These are phyloP conservation scores for Epinephelus cyanopodus DNA, from an alignment of 2,113 vertebrate species.

Conservation along the genomic window DNA sequence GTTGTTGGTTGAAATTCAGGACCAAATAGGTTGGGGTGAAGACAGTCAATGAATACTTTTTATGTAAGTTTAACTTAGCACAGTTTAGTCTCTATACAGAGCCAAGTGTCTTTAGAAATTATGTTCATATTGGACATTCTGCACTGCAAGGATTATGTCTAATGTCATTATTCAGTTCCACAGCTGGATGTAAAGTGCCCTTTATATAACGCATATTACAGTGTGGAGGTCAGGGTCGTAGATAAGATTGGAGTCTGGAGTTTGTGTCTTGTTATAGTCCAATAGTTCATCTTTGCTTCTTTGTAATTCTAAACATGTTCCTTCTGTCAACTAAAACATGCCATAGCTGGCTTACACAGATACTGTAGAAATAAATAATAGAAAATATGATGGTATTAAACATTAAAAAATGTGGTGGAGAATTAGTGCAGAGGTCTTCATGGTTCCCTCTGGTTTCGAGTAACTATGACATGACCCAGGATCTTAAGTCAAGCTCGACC, in stretches of 20 bases:
- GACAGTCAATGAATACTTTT: neutral
- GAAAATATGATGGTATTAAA: neutral
- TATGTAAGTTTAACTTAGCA: neutral
- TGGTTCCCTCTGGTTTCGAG: neutral
- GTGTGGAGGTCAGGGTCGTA: neutral
- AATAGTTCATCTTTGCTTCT: neutral
- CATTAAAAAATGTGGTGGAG: neutral
- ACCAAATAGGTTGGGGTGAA: neutral
- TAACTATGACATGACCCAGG: neutral
- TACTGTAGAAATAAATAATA: neutral
- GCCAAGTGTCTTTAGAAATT: neutral
- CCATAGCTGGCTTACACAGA: neutral
- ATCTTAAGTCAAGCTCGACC: neutral
- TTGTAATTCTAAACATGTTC: neutral
- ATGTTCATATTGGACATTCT: neutral
- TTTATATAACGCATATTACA: neutral
- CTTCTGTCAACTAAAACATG: neutral
- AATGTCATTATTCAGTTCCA: neutral
- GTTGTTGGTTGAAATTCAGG: conserved; percentile 14
- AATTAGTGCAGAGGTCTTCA: neutral
- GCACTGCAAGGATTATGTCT: neutral
- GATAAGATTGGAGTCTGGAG: neutral
- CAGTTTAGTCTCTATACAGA: neutral
- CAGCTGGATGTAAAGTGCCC: neutral
- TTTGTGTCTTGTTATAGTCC: neutral